phyloP scores from a whole-genome alignment of 2,888 invertebrate genomes.

The Eueremaeus valkanovi region DNA sequence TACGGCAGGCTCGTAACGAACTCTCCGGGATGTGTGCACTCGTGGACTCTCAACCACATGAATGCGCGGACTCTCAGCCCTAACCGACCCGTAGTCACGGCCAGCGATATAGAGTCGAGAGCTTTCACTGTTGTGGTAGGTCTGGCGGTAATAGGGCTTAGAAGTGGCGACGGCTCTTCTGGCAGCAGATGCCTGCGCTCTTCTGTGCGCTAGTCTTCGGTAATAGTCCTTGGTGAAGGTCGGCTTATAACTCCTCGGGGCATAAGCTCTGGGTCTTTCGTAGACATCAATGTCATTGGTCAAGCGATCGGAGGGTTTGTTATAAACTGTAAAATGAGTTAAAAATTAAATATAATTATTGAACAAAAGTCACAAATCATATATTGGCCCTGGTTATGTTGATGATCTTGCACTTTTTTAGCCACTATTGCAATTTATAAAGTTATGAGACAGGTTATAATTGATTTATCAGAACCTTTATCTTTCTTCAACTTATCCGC shows the following conservation, averaged over 20 bases:
- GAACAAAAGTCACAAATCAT: too few relatives aligned
- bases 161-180: neutral
- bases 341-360: neutral
- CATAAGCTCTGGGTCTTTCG: neutral
- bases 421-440: too few relatives aligned
- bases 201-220: neutral
- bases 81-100: neutral
- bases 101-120: neutral
- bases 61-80: neutral
- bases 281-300: neutral
- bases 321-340: neutral
- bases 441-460: too few relatives aligned
- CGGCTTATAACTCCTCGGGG: neutral
- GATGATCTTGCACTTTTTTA: too few relatives aligned
- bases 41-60: neutral
- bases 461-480: too few relatives aligned
- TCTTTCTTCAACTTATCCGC: neutral
- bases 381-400: too few relatives aligned
- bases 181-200: neutral
- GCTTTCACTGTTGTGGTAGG: neutral
- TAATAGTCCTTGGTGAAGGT: neutral
- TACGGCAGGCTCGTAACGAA: too few relatives aligned
- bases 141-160: neutral
- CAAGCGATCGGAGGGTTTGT: neutral
- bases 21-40: neutral